Conservation (phyloP, 2,888 invertebrate species). For the Aphrophora alni region DNA sequence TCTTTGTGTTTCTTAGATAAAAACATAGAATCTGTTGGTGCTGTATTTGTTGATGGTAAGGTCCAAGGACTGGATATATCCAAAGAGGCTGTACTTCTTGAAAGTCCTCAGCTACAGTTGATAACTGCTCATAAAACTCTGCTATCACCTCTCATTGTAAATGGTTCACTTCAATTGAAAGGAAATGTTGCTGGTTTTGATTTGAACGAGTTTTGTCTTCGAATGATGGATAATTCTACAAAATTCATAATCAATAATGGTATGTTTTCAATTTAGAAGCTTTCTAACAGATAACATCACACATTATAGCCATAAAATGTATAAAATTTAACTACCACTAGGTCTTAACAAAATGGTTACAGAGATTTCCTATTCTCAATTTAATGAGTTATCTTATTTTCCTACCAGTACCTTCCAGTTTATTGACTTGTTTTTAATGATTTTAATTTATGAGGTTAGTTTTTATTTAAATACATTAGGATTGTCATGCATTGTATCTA, state of each 20-base stretch:
- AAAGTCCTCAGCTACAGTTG: not conserved
- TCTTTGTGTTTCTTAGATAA: not conserved
- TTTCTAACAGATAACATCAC: no score
- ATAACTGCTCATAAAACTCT: slow-evolving; percentile 6
- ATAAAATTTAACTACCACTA: no score
- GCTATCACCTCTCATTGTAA: not conserved
- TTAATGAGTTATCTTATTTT: no score
- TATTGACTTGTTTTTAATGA: no score
- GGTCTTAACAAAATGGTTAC: no score
- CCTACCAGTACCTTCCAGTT: no score
- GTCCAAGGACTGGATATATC: slow-evolving; percentile 12
- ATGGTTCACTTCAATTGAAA: not conserved
- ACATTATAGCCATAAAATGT: no score
- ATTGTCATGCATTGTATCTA: no score
- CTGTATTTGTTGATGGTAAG: not conserved
- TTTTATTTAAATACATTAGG: no score
- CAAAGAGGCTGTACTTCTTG: slow-evolving; percentile 15
- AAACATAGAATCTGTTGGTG: not conserved
- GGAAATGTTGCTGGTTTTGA: not conserved
- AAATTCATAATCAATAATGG: not conserved
- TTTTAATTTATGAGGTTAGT: no score
- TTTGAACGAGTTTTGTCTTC: not conserved
- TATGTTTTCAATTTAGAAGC: no score
- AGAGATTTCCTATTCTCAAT: no score
- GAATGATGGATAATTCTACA: not conserved